Evolutionary conservation across 2,797 vertebrate species (phyloP).

Genomic region (Enteromius thamalakanensis): DNA sequence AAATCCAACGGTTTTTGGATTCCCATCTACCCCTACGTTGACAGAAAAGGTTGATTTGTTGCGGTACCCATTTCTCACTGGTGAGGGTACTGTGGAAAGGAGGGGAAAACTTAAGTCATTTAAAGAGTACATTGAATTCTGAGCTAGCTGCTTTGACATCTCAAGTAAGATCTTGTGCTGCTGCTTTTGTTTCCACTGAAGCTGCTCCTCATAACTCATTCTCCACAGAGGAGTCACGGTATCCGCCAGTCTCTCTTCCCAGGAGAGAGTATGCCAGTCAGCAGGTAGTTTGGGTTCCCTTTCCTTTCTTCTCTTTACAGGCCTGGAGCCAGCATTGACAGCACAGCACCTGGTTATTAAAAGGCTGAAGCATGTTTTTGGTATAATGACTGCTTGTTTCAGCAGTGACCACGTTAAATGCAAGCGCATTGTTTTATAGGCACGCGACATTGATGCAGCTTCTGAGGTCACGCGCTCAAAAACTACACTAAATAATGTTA

Average conservation of each 20-base stretch:
- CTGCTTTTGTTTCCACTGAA: constrained; percentile 81
- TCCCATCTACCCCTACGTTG: constrained; percentile 83
- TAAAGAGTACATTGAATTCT: constrained; percentile 35
- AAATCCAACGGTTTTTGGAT: constrained; percentile 85
- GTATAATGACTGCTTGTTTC: neutral
- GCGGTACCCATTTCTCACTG: constrained; percentile 79
- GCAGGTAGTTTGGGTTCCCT: constrained; percentile 45
- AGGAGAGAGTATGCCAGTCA: constrained; percentile 59
- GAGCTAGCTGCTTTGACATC: constrained; percentile 64
- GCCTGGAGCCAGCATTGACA: neutral
- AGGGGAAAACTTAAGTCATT: constrained; percentile 74
- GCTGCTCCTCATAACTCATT: constrained; percentile 83
- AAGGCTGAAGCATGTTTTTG: constrained; percentile 46
- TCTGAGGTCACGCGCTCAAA: neutral
- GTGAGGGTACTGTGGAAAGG: constrained; percentile 73
- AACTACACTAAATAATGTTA: neutral
- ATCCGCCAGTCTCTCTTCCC: constrained; percentile 80
- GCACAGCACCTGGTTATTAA: constrained; percentile 30
- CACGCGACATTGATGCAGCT: neutral
- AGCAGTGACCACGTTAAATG: constrained; percentile 14
- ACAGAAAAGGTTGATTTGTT: constrained; percentile 91
- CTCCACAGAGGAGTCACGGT: constrained; percentile 84
- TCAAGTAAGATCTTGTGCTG: constrained; percentile 77
- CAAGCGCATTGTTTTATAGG: constrained; percentile 16
- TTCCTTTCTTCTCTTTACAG: constrained; percentile 51